Conservation (phyloP, 2,888 invertebrate genomes). For the Calliphora vomitoria region DNA sequence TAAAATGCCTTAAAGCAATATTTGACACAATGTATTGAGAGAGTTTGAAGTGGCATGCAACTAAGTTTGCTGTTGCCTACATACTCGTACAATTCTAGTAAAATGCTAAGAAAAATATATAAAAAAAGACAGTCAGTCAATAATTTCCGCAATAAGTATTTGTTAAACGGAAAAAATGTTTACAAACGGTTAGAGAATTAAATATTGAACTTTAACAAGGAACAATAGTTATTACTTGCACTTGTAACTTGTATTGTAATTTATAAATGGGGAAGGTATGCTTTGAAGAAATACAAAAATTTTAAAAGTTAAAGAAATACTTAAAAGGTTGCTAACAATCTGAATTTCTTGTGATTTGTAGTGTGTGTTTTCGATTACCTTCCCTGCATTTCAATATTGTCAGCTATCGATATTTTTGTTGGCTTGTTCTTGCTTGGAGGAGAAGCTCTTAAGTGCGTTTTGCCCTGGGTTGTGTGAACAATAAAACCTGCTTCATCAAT, state of each 20-base stretch:
- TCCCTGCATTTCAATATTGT: not conserved
- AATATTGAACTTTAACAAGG: constrained; percentile 44
- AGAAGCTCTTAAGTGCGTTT: constrained; percentile 69
- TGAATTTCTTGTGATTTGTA: no score
- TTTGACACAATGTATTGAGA: constrained; percentile 65
- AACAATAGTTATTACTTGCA: constrained; percentile 23
- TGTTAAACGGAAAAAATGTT: constrained; percentile 49
- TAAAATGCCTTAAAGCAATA: constrained; percentile 64
- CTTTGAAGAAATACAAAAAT: not conserved
- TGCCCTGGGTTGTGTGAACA: constrained; percentile 84
- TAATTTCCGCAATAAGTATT: constrained; percentile 62
- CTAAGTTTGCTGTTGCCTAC: constrained; percentile 33
- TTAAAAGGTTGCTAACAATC: not conserved
- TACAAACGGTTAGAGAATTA: constrained; percentile 12
- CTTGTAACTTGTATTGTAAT: constrained; percentile 18
- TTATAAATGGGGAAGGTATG: constrained; percentile 31
- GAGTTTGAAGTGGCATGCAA: constrained; percentile 56
- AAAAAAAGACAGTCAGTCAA: constrained; percentile 31
- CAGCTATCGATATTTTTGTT: not conserved
- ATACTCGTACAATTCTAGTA: not conserved
- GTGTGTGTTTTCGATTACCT: constrained; percentile 71
- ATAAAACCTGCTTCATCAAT: constrained; percentile 77
- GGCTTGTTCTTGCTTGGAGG: not conserved
- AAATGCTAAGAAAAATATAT: constrained; percentile 10
- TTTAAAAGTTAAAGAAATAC: not conserved